phyloP scores from a whole-genome alignment of 2,113 vertebrate genomes.

The Girardinichthys multiradiatus region DNA sequence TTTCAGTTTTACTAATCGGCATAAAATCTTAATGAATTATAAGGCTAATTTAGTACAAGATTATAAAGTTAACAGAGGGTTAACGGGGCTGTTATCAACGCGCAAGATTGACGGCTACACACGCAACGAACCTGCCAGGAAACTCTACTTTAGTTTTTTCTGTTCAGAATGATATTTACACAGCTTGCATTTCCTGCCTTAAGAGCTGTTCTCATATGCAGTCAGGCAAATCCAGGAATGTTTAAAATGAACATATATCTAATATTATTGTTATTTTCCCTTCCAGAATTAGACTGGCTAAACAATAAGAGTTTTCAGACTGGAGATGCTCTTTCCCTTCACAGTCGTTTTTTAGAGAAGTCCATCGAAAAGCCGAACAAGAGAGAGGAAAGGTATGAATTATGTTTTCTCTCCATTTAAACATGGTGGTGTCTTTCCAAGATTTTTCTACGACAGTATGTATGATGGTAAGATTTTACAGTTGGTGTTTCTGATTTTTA shows the following conservation, averaged over 20 bases:
- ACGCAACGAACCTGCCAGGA: too few species aligned
- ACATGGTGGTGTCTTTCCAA: not conserved
- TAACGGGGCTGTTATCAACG: too few species aligned
- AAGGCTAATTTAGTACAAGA: too few species aligned
- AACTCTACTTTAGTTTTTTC: too few species aligned
- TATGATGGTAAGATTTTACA: not conserved
- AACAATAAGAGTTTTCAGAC: constrained; percentile 89
- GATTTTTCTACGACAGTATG: not conserved
- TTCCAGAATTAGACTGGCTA: constrained; percentile 89
- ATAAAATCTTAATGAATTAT: too few species aligned
- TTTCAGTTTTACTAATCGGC: not conserved
- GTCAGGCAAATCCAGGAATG: not conserved
- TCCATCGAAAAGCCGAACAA: constrained; percentile 14
- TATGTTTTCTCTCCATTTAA: not conserved
- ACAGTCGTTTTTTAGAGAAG: constrained; percentile 73
- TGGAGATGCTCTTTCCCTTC: constrained; percentile 77
- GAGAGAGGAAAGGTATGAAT: constrained; percentile 60
- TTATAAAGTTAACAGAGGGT: too few species aligned
- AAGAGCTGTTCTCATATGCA: not conserved
- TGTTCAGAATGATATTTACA: too few species aligned
- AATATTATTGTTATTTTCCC: not conserved
- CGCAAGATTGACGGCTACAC: too few species aligned
- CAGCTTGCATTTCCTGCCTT: not conserved
- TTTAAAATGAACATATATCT: not conserved
- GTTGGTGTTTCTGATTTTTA: constrained; percentile 13